Evolutionary conservation across 2,888 invertebrate species (phyloP).

Genomic region (Megastigmus dorsalis): DNA sequence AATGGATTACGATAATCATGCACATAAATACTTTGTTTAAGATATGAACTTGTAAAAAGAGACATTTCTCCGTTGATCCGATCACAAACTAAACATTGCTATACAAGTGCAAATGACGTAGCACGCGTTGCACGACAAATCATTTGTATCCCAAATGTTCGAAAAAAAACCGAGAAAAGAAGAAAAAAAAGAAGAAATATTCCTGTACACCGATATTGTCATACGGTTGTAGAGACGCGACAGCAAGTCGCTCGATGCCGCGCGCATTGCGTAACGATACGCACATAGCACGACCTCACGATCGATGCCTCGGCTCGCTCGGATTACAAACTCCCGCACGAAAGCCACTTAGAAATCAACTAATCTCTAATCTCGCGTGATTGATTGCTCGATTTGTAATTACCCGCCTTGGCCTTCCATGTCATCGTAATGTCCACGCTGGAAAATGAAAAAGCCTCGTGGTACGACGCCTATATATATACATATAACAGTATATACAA

Average conservation of each 20-base stretch:
- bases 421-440: conserved; percentile 1
- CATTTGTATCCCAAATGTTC: no score
- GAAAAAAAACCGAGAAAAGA: no score
- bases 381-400: conserved; percentile 48
- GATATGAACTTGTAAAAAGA: no score
- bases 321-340: conserved; percentile 27
- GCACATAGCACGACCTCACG: conserved; percentile 24
- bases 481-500: no score
- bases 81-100: no score
- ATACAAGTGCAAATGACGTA: no score
- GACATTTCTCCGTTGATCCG: no score
- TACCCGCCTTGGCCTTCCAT: conserved; percentile 43
- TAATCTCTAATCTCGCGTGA: conserved; percentile 52
- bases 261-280: conserved; percentile 29
- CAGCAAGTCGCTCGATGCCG: neutral
- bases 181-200: neutral
- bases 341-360: conserved; percentile 38
- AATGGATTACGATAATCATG: no score
- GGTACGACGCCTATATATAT: no score
- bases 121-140: no score
- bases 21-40: no score
- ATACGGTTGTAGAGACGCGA: no score
- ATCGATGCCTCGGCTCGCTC: conserved; percentile 32
- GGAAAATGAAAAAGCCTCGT: neutral
- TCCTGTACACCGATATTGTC: neutral